A percentile compares a stretch with the other conserved stretches of the same genome.
Conservation (phyloP, 1,140 invertebrate genomes). For the Cepaea nemoralis region DNA sequence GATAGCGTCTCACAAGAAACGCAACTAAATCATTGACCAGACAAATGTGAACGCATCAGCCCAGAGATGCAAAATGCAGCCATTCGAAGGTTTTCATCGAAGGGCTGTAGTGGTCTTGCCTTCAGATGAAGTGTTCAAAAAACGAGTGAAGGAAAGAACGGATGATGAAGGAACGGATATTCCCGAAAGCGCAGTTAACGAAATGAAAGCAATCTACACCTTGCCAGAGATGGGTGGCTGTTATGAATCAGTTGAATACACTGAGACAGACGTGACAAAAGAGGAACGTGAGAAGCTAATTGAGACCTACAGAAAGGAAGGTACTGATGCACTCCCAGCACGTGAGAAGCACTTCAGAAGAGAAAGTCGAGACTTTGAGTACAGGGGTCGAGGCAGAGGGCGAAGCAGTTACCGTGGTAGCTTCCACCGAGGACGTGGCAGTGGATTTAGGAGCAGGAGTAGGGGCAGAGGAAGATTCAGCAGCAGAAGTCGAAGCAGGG, state of each 20-base stretch:
- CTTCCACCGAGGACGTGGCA: no score
- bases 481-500: no score
- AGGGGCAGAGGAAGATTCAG: no score
- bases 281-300: conserved; percentile 81
- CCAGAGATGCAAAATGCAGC: conserved; percentile 94
- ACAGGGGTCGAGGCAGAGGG: no score
- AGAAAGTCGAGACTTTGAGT: no score
- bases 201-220: conserved; percentile 92
- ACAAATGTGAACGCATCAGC: conserved; percentile 95
- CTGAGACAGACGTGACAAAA: conserved; percentile 80
- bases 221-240: conserved; percentile 80
- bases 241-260: conserved; percentile 82
- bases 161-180: conserved; percentile 91
- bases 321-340: conserved; percentile 75
- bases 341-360: conserved; percentile 72
- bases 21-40: no score
- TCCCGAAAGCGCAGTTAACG: conserved; percentile 87
- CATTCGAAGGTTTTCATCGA: conserved; percentile 91
- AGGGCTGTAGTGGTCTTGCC: conserved; percentile 91
- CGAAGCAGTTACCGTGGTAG: no score
- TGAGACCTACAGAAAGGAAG: conserved; percentile 85
- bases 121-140: conserved; percentile 88
- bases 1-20: no score
- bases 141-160: conserved; percentile 82
- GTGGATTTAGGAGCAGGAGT: no score